A percentile compares a stretch with the other conserved stretches of the same genome.
Evolutionary conservation across 1,140 invertebrate species (phyloP).

Genomic region (Amphibalanus amphitrite): DNA sequence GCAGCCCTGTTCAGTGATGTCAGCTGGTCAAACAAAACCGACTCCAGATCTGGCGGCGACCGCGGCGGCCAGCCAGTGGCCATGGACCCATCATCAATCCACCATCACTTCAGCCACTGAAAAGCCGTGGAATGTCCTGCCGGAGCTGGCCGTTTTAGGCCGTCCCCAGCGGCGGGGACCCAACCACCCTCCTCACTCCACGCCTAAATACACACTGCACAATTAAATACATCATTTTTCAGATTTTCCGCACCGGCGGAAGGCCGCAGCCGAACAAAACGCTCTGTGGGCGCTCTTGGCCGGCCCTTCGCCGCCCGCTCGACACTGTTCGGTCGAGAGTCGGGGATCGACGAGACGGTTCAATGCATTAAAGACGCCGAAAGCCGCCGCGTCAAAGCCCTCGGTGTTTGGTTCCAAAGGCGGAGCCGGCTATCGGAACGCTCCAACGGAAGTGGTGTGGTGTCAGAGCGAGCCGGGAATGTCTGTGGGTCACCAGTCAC

Average conservation of each 20-base stretch:
- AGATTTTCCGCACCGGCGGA: background rate
- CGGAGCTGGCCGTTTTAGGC: background rate
- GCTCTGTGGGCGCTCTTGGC: background rate
- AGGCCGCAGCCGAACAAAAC: background rate
- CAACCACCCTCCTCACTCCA: background rate
- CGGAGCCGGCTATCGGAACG: background rate
- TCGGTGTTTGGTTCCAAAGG: background rate
- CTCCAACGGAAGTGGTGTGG: background rate
- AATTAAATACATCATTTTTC: background rate
- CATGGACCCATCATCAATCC: background rate
- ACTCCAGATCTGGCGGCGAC: no score
- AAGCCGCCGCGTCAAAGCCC: background rate
- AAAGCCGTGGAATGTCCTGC: background rate
- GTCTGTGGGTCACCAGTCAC: background rate
- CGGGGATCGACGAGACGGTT: background rate
- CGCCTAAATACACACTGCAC: background rate
- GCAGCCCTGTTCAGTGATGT: no score
- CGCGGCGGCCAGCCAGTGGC: background rate
- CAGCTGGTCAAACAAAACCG: no score
- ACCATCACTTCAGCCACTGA: background rate
- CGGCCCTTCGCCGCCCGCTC: background rate
- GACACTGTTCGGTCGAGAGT: background rate
- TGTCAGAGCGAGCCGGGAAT: background rate
- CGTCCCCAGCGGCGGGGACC: no score
- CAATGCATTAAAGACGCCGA: background rate